These are phyloP conservation scores for Crocidura indochinensis DNA, from an alignment of 2,797 vertebrate genomes.

Conservation along the genomic window DNA sequence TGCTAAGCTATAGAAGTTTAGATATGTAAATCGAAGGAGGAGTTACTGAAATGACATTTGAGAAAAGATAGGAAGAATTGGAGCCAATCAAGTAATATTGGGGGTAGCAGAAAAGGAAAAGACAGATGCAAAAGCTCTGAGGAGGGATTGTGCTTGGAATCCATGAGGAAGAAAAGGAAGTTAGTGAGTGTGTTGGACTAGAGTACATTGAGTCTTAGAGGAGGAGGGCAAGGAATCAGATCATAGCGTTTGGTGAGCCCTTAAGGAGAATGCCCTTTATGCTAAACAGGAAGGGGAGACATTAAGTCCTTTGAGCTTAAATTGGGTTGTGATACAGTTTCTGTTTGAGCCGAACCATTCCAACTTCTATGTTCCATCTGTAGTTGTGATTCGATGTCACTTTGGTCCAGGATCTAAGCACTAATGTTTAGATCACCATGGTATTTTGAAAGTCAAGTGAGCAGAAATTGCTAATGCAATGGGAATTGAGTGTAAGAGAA, in stretches of 20 bases:
- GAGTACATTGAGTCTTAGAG: background rate
- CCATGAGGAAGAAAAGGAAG: conserved; percentile 13
- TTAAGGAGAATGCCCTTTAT: conserved; percentile 12
- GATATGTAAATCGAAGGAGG: background rate
- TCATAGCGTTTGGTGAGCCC: background rate
- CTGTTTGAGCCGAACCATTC: conserved; percentile 13
- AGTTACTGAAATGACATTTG: conserved; percentile 32
- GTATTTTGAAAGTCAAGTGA: conserved; percentile 37
- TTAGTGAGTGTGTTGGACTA: background rate
- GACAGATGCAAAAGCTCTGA: background rate
- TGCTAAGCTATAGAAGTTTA: background rate
- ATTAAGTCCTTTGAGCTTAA: background rate
- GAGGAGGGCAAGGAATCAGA: background rate
- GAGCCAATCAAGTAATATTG: background rate
- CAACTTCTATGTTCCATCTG: background rate
- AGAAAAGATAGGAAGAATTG: conserved; percentile 11
- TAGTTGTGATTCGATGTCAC: conserved; percentile 12
- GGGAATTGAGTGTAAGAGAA: background rate
- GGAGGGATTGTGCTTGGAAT: background rate
- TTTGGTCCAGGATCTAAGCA: background rate
- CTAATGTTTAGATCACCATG: background rate
- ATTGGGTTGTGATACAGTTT: background rate
- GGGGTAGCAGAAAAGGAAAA: background rate
- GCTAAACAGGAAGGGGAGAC: conserved; percentile 22
- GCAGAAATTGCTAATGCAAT: background rate